Evolutionary conservation across 2,797 vertebrate genomes (phyloP).

Genomic region (Corythornis leucogaster): DNA sequence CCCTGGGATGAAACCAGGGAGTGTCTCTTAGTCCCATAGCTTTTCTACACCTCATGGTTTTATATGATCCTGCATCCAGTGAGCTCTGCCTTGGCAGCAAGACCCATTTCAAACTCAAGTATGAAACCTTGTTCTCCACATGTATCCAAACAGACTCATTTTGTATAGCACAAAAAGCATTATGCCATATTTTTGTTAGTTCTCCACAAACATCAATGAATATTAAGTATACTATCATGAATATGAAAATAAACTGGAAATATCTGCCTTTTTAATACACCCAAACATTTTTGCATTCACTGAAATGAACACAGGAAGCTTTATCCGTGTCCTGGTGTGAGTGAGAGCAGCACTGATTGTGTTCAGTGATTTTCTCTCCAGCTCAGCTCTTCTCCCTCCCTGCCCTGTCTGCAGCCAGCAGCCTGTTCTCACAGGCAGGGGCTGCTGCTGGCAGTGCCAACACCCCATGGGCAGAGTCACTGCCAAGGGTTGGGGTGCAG

Average conservation of each 20-base stretch:
- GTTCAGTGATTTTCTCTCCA: too few species aligned
- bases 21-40: not conserved
- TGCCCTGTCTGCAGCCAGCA: too few species aligned
- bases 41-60: not conserved
- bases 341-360: too few species aligned
- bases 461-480: too few species aligned
- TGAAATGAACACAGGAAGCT: not conserved
- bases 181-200: not conserved
- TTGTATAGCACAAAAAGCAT: not conserved
- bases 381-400: too few species aligned
- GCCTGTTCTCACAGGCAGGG: too few species aligned
- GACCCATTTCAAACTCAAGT: not conserved
- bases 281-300: not conserved
- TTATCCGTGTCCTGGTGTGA: not conserved
- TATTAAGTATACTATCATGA: not conserved
- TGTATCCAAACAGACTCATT: not conserved
- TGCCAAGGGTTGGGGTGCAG: too few species aligned
- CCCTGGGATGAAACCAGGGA: not conserved
- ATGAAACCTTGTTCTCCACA: not conserved
- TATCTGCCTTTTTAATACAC: too few species aligned
- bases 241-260: not conserved
- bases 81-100: not conserved
- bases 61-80: not conserved
- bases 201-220: not conserved
- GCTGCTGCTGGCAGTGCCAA: too few species aligned